Percentiles rank a stretch among this genome's conserved stretches.
These are phyloP conservation scores for Speoplatyrhinus poulsoni DNA, from an alignment of 2,113 vertebrate genomes.

Conservation along the genomic window DNA sequence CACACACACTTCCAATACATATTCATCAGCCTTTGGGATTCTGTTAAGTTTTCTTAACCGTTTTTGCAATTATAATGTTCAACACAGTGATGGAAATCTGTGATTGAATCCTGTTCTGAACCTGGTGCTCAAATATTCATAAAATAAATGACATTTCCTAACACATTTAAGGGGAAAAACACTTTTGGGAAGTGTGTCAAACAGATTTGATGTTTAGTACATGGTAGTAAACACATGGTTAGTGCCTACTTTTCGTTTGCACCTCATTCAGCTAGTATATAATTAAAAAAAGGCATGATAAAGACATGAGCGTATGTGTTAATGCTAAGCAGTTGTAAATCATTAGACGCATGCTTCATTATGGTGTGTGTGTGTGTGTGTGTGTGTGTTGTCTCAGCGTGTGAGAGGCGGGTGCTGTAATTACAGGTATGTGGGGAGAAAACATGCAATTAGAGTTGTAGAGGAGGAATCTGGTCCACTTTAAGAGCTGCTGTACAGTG, in stretches of 20 bases:
- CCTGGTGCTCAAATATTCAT: no score
- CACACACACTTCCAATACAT: constrained; percentile 27
- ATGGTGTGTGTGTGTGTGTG: constrained; percentile 59
- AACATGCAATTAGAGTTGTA: constrained; percentile 75
- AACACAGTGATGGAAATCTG: constrained; percentile 1
- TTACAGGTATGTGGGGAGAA: constrained; percentile 70
- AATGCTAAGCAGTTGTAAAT: constrained; percentile 66
- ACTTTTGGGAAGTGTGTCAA: no score
- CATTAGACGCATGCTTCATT: constrained; percentile 68
- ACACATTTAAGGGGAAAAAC: no score
- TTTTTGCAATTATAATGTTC: constrained; percentile 19
- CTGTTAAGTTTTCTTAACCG: not conserved
- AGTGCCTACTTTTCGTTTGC: no score
- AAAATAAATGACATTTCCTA: no score
- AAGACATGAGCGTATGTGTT: constrained; percentile 50
- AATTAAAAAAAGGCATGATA: constrained; percentile 42
- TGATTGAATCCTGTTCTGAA: constrained; percentile 11
- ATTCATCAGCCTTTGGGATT: constrained; percentile 24
- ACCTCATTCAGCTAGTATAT: constrained; percentile 18
- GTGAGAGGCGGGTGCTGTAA: constrained; percentile 63
- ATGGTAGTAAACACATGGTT: no score
- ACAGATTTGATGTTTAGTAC: no score
- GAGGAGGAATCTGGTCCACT: constrained; percentile 62
- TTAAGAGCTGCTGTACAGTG: constrained; percentile 32
- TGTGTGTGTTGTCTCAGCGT: constrained; percentile 59